Conservation (phyloP, 1,140 invertebrate genomes). For the Helicoverpa zea region DNA sequence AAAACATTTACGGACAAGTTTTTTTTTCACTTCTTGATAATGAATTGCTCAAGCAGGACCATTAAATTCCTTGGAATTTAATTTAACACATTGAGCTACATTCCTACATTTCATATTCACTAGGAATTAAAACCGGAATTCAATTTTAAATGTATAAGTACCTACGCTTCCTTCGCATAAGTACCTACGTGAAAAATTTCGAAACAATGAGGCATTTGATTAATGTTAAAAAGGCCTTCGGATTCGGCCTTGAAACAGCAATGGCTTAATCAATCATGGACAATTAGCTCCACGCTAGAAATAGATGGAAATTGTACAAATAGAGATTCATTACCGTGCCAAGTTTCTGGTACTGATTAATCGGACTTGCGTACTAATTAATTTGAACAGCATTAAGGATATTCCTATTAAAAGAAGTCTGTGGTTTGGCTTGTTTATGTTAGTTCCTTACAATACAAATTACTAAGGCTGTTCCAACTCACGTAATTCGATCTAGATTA, state of each 20-base stretch:
- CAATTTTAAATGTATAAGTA: no score
- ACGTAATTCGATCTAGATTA: no score
- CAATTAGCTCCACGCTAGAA: slow-evolving; percentile 44
- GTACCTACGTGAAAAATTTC: not conserved
- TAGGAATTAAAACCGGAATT: no score
- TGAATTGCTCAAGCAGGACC: no score
- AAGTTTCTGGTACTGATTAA: slow-evolving; percentile 1
- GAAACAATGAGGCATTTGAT: slow-evolving; percentile 33
- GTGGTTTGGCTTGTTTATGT: not conserved
- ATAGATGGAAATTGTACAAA: slow-evolving; percentile 11
- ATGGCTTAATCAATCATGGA: slow-evolving; percentile 25
- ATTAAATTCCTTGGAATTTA: no score
- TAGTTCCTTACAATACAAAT: no score
- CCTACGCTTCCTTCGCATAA: no score
- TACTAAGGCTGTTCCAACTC: no score
- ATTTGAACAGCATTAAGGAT: no score
- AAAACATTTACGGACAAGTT: not conserved
- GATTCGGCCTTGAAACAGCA: slow-evolving; percentile 22
- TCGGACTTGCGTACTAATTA: not conserved
- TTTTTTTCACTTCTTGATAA: no score
- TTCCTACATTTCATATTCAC: no score
- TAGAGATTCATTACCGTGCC: slow-evolving; percentile 22
- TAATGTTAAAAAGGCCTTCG: slow-evolving; percentile 24
- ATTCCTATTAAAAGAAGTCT: not conserved
- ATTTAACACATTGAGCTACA: not conserved